A percentile compares a stretch with the other conserved stretches of the same genome.
phyloP scores from a whole-genome alignment of 2,797 vertebrate genomes.

The Vireo griseus region DNA sequence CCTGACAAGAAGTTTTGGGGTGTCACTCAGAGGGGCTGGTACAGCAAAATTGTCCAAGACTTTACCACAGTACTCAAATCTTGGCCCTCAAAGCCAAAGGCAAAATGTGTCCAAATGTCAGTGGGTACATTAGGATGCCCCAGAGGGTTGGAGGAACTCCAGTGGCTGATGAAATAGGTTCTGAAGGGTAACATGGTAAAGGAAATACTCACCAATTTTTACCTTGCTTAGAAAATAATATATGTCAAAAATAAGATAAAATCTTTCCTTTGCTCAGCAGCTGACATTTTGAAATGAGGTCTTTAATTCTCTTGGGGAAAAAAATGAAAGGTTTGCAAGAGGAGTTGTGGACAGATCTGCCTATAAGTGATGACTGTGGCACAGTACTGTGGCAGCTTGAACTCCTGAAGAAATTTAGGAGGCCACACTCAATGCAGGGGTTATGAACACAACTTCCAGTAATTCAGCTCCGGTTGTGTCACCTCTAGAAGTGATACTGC shows the following conservation, averaged over 20 bases:
- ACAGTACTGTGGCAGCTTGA: neutral
- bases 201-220: neutral
- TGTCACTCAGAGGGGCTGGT: neutral
- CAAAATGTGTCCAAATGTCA: neutral
- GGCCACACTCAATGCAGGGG: rapidly evolving
- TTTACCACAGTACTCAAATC: neutral
- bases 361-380: neutral
- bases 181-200: neutral
- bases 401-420: neutral
- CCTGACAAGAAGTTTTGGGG: neutral
- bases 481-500: neutral
- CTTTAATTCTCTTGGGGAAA: neutral
- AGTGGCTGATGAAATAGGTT: neutral
- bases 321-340: neutral
- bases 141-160: neutral
- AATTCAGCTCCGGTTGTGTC: rapidly evolving
- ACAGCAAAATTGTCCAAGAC: neutral
- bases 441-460: neutral
- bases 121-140: neutral
- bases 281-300: neutral
- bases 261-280: neutral
- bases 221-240: neutral
- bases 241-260: neutral
- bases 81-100: neutral
- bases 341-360: neutral